Base-by-base conservation (phyloP, 2,888 invertebrate species). In the Leptopterna dolabrata region DNA sequence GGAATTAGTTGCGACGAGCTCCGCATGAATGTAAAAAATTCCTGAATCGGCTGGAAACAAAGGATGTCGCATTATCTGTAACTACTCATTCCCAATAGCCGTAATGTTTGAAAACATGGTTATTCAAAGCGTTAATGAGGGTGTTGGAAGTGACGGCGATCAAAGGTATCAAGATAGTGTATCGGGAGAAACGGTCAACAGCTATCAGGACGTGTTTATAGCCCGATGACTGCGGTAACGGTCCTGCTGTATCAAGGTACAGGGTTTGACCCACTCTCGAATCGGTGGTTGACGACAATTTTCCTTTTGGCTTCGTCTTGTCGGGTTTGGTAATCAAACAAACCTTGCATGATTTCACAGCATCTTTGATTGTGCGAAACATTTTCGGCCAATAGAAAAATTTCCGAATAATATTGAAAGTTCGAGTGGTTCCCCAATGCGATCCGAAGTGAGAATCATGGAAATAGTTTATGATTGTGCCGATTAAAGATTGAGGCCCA, bases 171-270 rank as follows among this genome's bases (percentile, higher is more conserved):
- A n/a, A n/a, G n/a, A n/a, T n/a, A n/a, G n/a, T 45, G 63, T 45
- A 85, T n/a, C 76, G 41, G 3, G 85, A 73, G 43, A 85, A 85
- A 16, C 47, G 76, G 29, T 85, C 85, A 1, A 85, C 76, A 4
- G 85, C 85, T 16, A 85, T 63, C 16, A 76, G 27, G 27, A 85
- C 27, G 76, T 85, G 76, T 29, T 27, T 7, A 45, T 85, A 73
- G 11, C 85, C 85, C 4, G 11, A n/a, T 16, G 73, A 55, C 19
- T 27, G n/a, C 19, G 85, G 73, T 11, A 85, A n/a, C 7, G 85
- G 27, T n/a, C n/a, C n/a, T n/a, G n/a, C n/a, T n/a, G n/a, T n/a
- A n/a, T n/a, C n/a, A n/a, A n/a, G n/a, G n/a, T 27, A 85, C 29
- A 85, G 45, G 1, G 45, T 41, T 76, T 85, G 55, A 11, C 43